These are phyloP conservation scores for Premnoplex brunnescens DNA, from an alignment of 2,797 vertebrate genomes.

Conservation along the genomic window DNA sequence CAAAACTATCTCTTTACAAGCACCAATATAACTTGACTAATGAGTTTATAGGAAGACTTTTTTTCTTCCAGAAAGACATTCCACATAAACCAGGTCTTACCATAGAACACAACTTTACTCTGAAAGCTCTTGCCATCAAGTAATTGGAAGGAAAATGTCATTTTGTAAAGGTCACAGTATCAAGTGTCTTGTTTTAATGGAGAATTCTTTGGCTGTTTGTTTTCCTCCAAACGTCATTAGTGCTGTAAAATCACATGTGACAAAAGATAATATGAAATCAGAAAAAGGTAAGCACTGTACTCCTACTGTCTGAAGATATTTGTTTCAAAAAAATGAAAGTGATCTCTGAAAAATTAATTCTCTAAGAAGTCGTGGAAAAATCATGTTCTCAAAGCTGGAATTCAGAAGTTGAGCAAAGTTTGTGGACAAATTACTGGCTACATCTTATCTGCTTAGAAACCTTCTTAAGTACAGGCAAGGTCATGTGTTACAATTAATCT, in stretches of 20 bases:
- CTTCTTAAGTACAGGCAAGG: neutral
- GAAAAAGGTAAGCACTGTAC: neutral
- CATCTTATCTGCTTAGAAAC: neutral
- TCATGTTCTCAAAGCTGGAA: neutral
- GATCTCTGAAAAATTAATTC: neutral
- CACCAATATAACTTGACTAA: neutral
- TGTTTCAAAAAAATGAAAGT: neutral
- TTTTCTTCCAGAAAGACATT: neutral
- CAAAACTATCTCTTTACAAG: neutral
- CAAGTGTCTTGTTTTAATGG: neutral
- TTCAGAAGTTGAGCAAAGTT: neutral
- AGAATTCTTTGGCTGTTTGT: neutral
- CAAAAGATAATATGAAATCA: neutral
- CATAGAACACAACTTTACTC: neutral
- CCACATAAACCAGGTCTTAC: neutral
- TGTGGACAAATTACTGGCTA: neutral
- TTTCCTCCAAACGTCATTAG: neutral
- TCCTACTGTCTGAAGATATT: neutral
- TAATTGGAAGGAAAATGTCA: neutral
- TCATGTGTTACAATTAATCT: neutral
- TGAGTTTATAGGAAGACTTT: neutral
- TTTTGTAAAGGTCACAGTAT: neutral
- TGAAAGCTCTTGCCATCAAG: neutral
- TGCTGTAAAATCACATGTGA: neutral
- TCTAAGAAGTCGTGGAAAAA: neutral